A percentile compares a stretch with the other conserved stretches of the same genome.
These are phyloP conservation scores for Onychostruthus taczanowskii DNA, from an alignment of 2,113 vertebrate genomes.

Conservation along the genomic window DNA sequence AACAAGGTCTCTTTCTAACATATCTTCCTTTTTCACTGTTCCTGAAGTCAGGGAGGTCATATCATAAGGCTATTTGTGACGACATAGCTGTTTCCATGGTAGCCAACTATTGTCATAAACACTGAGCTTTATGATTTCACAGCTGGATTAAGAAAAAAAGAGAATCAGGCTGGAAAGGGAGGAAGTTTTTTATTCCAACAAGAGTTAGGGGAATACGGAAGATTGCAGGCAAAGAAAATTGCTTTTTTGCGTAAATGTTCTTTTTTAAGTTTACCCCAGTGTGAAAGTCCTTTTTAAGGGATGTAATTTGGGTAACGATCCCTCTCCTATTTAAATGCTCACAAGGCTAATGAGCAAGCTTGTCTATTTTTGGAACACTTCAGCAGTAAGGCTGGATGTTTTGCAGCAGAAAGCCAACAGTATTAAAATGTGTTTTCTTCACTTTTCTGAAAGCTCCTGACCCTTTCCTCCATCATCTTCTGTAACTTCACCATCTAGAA, in stretches of 20 bases:
- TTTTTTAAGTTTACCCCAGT: conserved; percentile 71
- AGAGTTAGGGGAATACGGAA: conserved; percentile 67
- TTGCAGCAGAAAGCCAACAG: conserved; percentile 51
- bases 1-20: neutral
- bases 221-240: conserved; percentile 70
- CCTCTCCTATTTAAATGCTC: conserved; percentile 67
- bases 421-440: conserved; percentile 26
- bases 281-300: conserved; percentile 66
- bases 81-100: conserved; percentile 69
- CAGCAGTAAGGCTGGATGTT: conserved; percentile 52
- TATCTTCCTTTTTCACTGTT: conserved; percentile 44
- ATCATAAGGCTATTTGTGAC: conserved; percentile 66
- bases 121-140: conserved; percentile 74
- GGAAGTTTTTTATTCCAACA: conserved; percentile 64
- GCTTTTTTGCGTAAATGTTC: conserved; percentile 68
- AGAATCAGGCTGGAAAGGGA: conserved; percentile 51
- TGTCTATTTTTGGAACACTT: conserved; percentile 66
- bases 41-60: conserved; percentile 41
- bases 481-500: neutral
- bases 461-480: neutral
- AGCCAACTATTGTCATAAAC: conserved; percentile 77
- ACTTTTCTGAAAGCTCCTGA: neutral
- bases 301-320: conserved; percentile 71
- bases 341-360: conserved; percentile 71
- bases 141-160: conserved; percentile 69